phyloP scores from a whole-genome alignment of 1,140 invertebrate species.

The Laupala kohalensis region DNA sequence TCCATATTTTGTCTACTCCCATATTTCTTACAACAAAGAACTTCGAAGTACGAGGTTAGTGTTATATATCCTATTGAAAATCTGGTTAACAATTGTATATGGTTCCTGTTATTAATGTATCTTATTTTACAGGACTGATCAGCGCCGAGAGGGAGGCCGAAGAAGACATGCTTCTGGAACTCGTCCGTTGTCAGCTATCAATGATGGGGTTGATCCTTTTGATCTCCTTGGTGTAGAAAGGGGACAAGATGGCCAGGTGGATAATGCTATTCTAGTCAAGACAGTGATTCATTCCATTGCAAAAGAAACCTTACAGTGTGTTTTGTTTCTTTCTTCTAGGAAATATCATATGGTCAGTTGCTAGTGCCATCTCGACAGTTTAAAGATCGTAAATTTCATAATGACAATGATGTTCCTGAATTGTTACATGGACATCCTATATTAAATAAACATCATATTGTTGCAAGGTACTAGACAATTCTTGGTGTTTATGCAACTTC shows the following conservation, averaged over 20 bases:
- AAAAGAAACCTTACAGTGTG: no score
- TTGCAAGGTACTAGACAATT: slow-evolving; percentile 41
- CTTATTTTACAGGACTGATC: slow-evolving; percentile 40
- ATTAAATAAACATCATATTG: slow-evolving; percentile 39
- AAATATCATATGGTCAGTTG: slow-evolving; percentile 76
- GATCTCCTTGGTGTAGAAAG: slow-evolving; percentile 68
- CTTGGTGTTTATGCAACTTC: slow-evolving; percentile 13
- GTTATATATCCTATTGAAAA: not conserved
- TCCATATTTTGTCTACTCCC: slow-evolving; percentile 70
- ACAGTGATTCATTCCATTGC: no score
- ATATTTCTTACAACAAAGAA: slow-evolving; percentile 63
- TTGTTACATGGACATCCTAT: slow-evolving; percentile 30
- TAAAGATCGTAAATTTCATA: slow-evolving; percentile 29
- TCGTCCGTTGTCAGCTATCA: slow-evolving; percentile 68
- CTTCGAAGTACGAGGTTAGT: slow-evolving; percentile 46
- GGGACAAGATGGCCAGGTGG: slow-evolving; percentile 68
- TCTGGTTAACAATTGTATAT: not conserved
- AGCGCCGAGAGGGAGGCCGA: slow-evolving; percentile 59
- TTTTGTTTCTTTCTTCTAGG: slow-evolving; percentile 24
- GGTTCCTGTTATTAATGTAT: not conserved
- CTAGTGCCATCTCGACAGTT: slow-evolving; percentile 59
- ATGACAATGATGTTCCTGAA: slow-evolving; percentile 33
- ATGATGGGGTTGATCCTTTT: slow-evolving; percentile 72
- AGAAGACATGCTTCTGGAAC: slow-evolving; percentile 67
- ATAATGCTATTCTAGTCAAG: slow-evolving; percentile 8